Evolutionary conservation across 2,888 invertebrate genomes (phyloP).

Genomic region (Saturnia pavonia): DNA sequence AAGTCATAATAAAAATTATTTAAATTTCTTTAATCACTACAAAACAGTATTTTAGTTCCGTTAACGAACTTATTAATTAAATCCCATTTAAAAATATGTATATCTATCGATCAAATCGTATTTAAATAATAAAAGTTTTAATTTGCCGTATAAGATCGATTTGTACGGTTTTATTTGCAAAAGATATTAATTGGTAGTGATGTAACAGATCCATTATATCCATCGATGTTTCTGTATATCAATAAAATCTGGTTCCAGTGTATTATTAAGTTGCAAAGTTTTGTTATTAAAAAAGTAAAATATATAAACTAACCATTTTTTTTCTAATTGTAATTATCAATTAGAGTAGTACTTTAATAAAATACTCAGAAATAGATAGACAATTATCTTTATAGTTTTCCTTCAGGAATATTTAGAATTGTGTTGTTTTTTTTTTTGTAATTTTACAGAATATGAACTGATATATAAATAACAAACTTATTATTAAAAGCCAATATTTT

Average conservation of each 20-base stretch:
- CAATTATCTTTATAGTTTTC: too few species aligned
- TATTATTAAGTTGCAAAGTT: not conserved
- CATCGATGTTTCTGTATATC: conserved; percentile 30
- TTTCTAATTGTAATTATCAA: not conserved
- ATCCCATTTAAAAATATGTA: conserved; percentile 35
- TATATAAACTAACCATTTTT: not conserved
- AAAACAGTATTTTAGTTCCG: conserved; percentile 12
- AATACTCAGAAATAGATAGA: too few species aligned
- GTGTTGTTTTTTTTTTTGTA: too few species aligned
- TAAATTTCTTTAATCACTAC: conserved; percentile 14
- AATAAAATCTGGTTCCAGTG: not conserved
- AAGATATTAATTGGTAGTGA: conserved; percentile 44
- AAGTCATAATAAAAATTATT: conserved; percentile 7
- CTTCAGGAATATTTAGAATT: too few species aligned
- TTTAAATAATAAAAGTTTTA: conserved; percentile 48
- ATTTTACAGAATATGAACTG: too few species aligned
- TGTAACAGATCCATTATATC: conserved; percentile 30
- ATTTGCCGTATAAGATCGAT: conserved; percentile 57
- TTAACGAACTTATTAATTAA: conserved; percentile 29
- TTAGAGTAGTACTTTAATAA: too few species aligned
- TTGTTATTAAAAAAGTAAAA: not conserved
- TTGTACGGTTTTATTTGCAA: conserved; percentile 61
- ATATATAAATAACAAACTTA: too few species aligned
- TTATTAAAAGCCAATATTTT: too few species aligned
- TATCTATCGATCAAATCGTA: conserved; percentile 29